These are phyloP conservation scores for Crossocerus cetratus DNA, from an alignment of 2,888 invertebrate genomes.

Conservation along the genomic window DNA sequence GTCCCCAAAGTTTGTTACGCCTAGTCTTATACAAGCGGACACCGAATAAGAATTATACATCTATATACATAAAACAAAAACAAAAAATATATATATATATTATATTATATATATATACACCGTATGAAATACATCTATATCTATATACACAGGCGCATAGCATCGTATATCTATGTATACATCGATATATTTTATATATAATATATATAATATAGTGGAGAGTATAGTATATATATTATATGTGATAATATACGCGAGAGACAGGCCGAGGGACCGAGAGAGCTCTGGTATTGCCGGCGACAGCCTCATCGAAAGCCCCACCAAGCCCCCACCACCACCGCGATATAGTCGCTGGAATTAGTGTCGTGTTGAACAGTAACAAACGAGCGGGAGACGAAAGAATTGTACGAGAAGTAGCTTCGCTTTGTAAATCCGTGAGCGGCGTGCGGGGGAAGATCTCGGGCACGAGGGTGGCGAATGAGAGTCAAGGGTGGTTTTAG, in stretches of 20 bases:
- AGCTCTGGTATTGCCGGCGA: no score
- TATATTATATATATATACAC: conserved; percentile 33
- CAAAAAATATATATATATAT: not conserved
- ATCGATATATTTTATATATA: conserved; percentile 6
- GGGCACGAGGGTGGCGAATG: no score
- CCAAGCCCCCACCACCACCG: no score
- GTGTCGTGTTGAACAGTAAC: no score
- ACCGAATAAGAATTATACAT: conserved; percentile 4
- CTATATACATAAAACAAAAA: not conserved
- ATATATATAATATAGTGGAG: conserved; percentile 2
- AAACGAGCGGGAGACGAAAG: no score
- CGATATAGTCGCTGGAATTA: no score
- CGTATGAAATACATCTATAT: conserved; percentile 5
- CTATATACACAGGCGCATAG: conserved; percentile 5
- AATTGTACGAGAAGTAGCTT: no score
- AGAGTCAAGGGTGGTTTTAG: no score
- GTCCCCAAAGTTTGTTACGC: conserved; percentile 71
- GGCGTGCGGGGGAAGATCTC: no score
- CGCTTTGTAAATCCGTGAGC: no score
- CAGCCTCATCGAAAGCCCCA: no score
- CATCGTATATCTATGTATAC: not conserved
- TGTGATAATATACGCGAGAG: not conserved
- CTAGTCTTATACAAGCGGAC: conserved; percentile 64
- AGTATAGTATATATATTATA: conserved; percentile 4
- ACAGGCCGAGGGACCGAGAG: not conserved